Percentiles rank a stretch among this genome's conserved stretches.
These are phyloP conservation scores for Orthosia gothica DNA, from an alignment of 2,888 invertebrate genomes.

Conservation along the genomic window DNA sequence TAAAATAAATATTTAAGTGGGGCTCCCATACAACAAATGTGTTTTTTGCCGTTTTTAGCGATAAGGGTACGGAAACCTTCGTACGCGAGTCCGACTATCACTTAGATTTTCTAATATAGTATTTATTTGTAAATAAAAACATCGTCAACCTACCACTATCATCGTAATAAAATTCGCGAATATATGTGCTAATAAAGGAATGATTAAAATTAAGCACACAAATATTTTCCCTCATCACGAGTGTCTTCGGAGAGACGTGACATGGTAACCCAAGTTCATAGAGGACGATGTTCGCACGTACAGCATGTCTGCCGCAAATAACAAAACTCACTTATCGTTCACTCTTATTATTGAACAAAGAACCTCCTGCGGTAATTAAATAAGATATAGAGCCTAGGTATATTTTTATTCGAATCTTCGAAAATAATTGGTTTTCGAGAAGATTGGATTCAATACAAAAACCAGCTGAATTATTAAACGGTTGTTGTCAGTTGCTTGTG, in stretches of 20 bases:
- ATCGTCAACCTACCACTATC: background rate
- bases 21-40: too few relatives aligned
- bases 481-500: conserved; percentile 34
- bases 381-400: conserved; percentile 27
- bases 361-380: conserved; percentile 58
- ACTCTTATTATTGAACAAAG: conserved; percentile 51
- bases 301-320: conserved; percentile 68
- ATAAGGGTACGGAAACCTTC: too few relatives aligned
- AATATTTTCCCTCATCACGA: conserved; percentile 70
- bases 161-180: conserved; percentile 27
- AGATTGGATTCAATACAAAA: conserved; percentile 42
- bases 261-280: conserved; percentile 78
- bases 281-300: conserved; percentile 73
- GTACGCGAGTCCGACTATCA: too few relatives aligned
- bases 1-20: too few relatives aligned
- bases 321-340: conserved; percentile 68
- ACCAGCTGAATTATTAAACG: conserved; percentile 28
- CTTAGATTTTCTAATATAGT: too few relatives aligned
- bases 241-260: conserved; percentile 77
- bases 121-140: background rate
- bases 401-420: conserved; percentile 32
- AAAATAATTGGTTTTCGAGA: conserved; percentile 40
- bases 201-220: conserved; percentile 60
- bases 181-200: conserved; percentile 40
- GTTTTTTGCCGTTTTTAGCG: too few relatives aligned